A percentile compares a stretch with the other conserved stretches of the same genome.
Evolutionary conservation across 2,888 invertebrate species (phyloP).

Genomic region (Acrobeloides nanus): DNA sequence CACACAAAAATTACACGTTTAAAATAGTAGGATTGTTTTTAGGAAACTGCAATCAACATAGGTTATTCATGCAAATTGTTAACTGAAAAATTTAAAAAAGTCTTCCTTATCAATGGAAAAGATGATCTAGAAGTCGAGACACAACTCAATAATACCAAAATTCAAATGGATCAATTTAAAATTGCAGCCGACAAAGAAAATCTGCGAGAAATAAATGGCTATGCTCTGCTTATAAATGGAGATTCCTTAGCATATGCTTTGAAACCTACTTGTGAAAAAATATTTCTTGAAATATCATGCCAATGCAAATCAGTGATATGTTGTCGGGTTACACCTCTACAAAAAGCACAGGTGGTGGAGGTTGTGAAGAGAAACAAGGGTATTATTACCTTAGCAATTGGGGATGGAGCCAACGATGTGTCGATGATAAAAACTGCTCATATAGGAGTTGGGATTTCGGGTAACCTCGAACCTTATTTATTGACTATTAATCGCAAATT

Average conservation of each 20-base stretch:
- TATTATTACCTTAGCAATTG: constrained; percentile 90
- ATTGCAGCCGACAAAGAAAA: background rate
- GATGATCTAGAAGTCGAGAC: constrained; percentile 40
- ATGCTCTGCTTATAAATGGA: constrained; percentile 91
- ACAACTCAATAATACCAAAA: constrained; percentile 38
- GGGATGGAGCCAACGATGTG: constrained; percentile 97
- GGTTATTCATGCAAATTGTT: constrained; percentile 93
- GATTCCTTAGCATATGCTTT: constrained; percentile 90
- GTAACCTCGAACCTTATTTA: background rate
- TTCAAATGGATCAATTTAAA: constrained; percentile 23
- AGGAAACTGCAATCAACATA: constrained; percentile 97
- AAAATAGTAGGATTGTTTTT: too few species aligned
- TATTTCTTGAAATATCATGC: constrained; percentile 68
- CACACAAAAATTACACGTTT: constrained; percentile 7
- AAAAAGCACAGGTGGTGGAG: constrained; percentile 96
- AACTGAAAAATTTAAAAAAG: constrained; percentile 87
- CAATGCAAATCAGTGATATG: constrained; percentile 81
- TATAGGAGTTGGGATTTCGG: constrained; percentile 92
- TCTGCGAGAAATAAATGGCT: constrained; percentile 55
- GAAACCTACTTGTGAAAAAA: constrained; percentile 76
- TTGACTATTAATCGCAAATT: background rate
- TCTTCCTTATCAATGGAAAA: constrained; percentile 44
- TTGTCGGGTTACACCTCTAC: constrained; percentile 91
- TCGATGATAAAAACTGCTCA: constrained; percentile 99
- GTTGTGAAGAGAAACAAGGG: constrained; percentile 75